Evolutionary conservation across 2,113 vertebrate species (phyloP).

Genomic region (Andinoacara biseriatus): DNA sequence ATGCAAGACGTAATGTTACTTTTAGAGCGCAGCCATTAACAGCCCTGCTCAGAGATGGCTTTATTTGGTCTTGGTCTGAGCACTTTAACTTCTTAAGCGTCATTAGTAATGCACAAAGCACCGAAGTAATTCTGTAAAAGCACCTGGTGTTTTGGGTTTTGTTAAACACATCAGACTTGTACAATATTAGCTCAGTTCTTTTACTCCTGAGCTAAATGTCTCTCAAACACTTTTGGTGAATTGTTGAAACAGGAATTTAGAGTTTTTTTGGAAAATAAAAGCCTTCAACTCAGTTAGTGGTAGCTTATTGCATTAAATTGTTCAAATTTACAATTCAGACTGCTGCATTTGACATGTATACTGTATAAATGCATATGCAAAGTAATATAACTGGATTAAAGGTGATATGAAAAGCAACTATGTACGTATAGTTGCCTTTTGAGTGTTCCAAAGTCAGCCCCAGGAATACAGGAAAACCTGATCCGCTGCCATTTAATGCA

Average conservation of each 20-base stretch:
- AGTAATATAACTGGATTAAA: not conserved
- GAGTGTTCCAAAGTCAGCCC: not conserved
- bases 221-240: not conserved
- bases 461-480: not conserved
- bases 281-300: not conserved
- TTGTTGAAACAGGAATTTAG: not conserved
- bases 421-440: not conserved
- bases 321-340: not conserved
- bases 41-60: constrained; percentile 21
- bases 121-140: not conserved
- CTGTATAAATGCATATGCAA: not conserved
- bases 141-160: not conserved
- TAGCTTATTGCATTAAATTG: not conserved
- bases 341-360: not conserved
- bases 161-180: not conserved
- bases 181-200: not conserved
- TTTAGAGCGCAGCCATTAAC: not conserved
- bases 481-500: not conserved
- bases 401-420: not conserved
- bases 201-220: not conserved
- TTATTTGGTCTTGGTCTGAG: constrained; percentile 58
- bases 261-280: not conserved
- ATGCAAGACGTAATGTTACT: constrained; percentile 5
- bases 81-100: not conserved
- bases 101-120: not conserved